Evolutionary conservation across 2,113 vertebrate genomes (phyloP), one percentile per base, ranked within the genome.

Genomic region (Cygnus atratus): DNA sequence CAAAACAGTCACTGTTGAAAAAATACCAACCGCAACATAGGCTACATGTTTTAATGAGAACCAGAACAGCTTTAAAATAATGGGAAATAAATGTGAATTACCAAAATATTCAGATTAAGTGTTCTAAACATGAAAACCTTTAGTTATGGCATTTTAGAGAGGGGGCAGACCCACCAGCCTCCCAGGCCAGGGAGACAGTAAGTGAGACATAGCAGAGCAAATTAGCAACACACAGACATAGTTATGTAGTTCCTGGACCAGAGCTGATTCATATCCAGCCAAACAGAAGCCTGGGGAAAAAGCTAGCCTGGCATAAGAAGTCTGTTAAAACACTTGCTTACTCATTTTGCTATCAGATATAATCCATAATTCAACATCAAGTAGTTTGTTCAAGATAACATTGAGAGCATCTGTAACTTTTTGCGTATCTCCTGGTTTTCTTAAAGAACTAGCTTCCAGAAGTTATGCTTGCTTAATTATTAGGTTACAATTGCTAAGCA

Each of bases 281-380:
- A 63, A 75, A 89, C 61, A 92, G 73, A 97, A 88, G 65, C 61
- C 74, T 73, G 66, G 87, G 52, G 31, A 78, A 91, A 86, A 90
- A 81, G 35, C 44, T 87, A 81, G 80, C 41, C 43, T 94, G 88
- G 80, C 46, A 92, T 59, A 73, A 90, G 46, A 24, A 55, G 61
- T 35, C 55, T 90, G 73, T 77, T 81, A 91, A 95, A 90, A 78
- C 77, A 92, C 77, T 81, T 84, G 68, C 80, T 92, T 90, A 59
- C 88, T 93, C 80, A 87, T 94, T 97, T 93, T 73, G 41, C 80
- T 93, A 81, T 94, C 88, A 94, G n/a, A 81, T 21, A 3, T 35
- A 84, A 93, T 78, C 26, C 26, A 91, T 94, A 93, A 94, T 57
- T 93, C 52, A 97, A 20, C 46, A 84, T 84, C 84, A 86, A 84